Evolutionary conservation across 2,888 invertebrate species (phyloP).

Genomic region (Lydus trimaculatus): DNA sequence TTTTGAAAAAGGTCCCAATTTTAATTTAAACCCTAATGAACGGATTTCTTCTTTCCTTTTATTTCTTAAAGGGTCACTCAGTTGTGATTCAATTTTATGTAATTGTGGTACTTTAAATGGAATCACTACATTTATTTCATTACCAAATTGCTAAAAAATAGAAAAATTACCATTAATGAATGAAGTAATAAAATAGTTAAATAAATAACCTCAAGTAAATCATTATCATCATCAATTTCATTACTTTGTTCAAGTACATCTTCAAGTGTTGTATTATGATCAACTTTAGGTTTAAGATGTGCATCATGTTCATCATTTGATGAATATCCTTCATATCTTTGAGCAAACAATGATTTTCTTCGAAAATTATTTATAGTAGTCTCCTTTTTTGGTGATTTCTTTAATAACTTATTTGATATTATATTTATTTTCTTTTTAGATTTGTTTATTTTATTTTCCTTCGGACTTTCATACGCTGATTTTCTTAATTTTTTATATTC

Average conservation of each 20-base stretch:
- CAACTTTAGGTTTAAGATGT: background rate
- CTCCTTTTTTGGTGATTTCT: background rate
- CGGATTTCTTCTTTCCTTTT: background rate
- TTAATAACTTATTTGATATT: background rate
- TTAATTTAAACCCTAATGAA: background rate
- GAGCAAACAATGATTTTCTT: background rate
- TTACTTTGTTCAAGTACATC: background rate
- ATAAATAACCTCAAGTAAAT: background rate
- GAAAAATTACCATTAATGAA: too few species aligned
- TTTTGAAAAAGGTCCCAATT: slow-evolving; percentile 31
- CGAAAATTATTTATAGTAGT: background rate
- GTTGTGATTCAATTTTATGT: background rate
- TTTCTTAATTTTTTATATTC: background rate
- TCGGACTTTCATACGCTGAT: background rate
- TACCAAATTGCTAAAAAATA: background rate
- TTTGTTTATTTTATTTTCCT: background rate
- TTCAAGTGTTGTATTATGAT: background rate
- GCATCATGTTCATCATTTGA: background rate
- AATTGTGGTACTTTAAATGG: background rate
- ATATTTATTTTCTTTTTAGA: background rate
- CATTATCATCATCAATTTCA: background rate
- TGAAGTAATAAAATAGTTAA: background rate
- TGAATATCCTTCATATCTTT: background rate
- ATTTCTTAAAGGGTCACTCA: background rate
- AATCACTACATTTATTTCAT: background rate